These are phyloP conservation scores for Coenobita brevimanus DNA, from an alignment of 1,140 invertebrate species.

Conservation along the genomic window DNA sequence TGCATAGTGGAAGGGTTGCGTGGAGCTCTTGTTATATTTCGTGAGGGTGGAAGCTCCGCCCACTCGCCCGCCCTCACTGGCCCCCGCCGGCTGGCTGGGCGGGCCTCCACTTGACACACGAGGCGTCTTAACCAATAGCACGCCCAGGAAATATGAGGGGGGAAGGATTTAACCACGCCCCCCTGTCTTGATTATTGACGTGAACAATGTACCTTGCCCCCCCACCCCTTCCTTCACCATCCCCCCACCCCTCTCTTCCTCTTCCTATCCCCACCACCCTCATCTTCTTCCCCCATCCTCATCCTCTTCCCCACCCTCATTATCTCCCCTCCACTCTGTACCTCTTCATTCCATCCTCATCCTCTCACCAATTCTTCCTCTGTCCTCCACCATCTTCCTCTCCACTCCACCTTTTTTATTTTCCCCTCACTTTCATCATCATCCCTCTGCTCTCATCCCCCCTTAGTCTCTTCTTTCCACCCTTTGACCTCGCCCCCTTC, in stretches of 20 bases:
- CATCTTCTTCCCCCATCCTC: not conserved
- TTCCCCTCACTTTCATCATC: not conserved
- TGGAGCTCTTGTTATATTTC: conserved; percentile 19
- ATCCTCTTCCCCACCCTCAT: not conserved
- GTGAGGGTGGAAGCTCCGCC: not conserved
- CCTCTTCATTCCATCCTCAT: not conserved
- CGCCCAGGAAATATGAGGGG: conserved; percentile 33
- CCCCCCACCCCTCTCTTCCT: conserved; percentile 1
- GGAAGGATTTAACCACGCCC: conserved; percentile 39
- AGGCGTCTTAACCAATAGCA: conserved; percentile 31
- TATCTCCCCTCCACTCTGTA: not conserved
- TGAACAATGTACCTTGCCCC: not conserved
- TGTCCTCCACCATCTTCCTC: not conserved
- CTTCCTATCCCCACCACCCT: not conserved
- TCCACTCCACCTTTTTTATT: not conserved
- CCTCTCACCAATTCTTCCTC: not conserved
- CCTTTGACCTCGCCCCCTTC: too few relatives aligned
- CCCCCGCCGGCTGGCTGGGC: not conserved
- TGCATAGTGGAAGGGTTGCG: not conserved
- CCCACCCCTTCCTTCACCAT: not conserved
- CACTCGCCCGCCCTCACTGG: conserved; percentile 1
- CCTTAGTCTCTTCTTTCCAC: too few relatives aligned
- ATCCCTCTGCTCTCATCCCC: not conserved
- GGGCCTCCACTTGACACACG: conserved; percentile 4
- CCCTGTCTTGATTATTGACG: conserved; percentile 13